phyloP scores from a whole-genome alignment of 2,113 vertebrate genomes.

The Microtus oregoni region DNA sequence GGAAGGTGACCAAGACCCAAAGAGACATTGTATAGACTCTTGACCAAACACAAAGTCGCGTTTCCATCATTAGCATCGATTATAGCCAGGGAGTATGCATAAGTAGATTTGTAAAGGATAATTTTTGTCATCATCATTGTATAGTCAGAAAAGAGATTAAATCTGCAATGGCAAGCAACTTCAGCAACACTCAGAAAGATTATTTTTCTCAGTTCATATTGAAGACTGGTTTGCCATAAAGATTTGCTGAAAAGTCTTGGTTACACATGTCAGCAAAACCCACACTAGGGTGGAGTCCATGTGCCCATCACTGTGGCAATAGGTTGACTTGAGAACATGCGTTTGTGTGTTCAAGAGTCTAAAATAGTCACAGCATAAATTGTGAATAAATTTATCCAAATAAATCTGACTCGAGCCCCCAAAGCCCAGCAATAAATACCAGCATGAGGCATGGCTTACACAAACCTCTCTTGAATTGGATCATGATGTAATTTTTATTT shows the following conservation, averaged over 20 bases:
- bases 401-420: conserved; percentile 73
- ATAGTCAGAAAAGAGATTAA: conserved; percentile 12
- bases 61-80: background rate
- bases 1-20: background rate
- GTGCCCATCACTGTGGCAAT: background rate
- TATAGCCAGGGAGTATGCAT: background rate
- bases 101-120: background rate
- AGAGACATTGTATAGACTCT: background rate
- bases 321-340: background rate
- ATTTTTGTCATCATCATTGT: background rate
- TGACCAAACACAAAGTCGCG: background rate
- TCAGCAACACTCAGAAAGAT: conserved; percentile 38
- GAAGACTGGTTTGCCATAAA: background rate
- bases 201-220: conserved; percentile 3
- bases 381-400: conserved; percentile 77
- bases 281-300: background rate
- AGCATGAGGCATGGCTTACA: conserved; percentile 53
- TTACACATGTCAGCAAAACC: conserved; percentile 44
- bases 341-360: conserved; percentile 53
- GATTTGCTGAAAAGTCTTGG: conserved; percentile 33
- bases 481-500: conserved; percentile 79
- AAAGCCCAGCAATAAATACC: conserved; percentile 76
- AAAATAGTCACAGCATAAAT: conserved; percentile 79
- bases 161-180: background rate
- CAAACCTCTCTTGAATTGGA: conserved; percentile 79